Percentiles rank a stretch among this genome's conserved stretches.
Evolutionary conservation across 2,888 invertebrate species (phyloP).

Genomic region (Yponomeuta cagnagella): DNA sequence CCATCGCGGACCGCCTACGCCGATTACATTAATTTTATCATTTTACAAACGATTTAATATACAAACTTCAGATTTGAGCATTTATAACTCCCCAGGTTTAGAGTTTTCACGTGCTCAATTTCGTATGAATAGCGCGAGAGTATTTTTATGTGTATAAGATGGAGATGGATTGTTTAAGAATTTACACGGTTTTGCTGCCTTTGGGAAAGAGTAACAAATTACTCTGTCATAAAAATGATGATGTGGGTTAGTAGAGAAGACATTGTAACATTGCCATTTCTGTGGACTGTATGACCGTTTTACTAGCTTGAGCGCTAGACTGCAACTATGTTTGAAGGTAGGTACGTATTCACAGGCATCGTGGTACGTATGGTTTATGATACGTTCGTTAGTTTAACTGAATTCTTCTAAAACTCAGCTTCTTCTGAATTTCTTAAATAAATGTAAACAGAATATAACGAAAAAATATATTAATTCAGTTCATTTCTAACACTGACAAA

Average conservation of each 20-base stretch:
- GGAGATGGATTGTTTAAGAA: neutral
- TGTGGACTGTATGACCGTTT: conserved; percentile 5
- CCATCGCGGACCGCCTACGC: conserved; percentile 65
- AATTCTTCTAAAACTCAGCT: no score
- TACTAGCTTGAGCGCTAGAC: neutral
- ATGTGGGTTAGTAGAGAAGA: neutral
- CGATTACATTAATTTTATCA: conserved; percentile 73
- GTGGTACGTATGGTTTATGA: conserved; percentile 6
- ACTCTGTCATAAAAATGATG: neutral
- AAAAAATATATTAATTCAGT: neutral
- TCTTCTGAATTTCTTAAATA: no score
- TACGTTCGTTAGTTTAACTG: neutral
- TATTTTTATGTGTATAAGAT: neutral
- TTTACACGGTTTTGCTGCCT: neutral
- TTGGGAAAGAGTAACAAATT: neutral
- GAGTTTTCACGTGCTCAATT: neutral
- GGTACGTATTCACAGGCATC: neutral
- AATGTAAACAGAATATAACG: neutral
- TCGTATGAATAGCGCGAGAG: neutral
- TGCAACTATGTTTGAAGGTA: neutral
- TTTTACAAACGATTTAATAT: conserved; percentile 73
- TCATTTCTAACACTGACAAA: conserved; percentile 10
- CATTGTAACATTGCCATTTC: conserved; percentile 5
- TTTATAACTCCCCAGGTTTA: conserved; percentile 25
- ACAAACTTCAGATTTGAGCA: conserved; percentile 59